phyloP scores from a whole-genome alignment of 2,797 vertebrate genomes.

The Liparis tanakae region DNA sequence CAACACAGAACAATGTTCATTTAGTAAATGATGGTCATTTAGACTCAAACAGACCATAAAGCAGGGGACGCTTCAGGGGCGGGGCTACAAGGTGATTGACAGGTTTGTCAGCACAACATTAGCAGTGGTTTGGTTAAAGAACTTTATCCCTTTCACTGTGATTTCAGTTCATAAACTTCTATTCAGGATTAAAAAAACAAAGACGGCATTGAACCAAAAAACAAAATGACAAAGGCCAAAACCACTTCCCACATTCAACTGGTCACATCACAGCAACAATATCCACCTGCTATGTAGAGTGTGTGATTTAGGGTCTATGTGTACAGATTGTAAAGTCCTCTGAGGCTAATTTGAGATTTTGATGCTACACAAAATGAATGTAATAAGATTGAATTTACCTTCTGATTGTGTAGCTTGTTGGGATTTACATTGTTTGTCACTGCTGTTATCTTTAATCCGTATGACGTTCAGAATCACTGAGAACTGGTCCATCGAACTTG shows the following conservation, averaged over 20 bases:
- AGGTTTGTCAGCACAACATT: too few species aligned
- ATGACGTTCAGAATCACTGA: not conserved
- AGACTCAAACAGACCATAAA: not conserved
- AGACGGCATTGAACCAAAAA: too few species aligned
- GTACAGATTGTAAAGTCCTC: too few species aligned
- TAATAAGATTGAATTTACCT: too few species aligned
- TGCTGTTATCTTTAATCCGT: not conserved
- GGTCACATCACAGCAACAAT: not conserved
- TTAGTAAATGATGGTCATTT: not conserved
- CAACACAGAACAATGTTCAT: not conserved
- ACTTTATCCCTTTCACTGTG: too few species aligned
- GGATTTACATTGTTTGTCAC: not conserved
- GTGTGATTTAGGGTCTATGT: not conserved
- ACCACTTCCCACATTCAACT: not conserved
- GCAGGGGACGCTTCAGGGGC: not conserved
- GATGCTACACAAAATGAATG: too few species aligned
- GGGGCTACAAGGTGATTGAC: not conserved
- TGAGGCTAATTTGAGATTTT: too few species aligned
- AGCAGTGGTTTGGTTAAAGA: too few species aligned
- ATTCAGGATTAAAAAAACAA: too few species aligned
- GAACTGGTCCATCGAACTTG: not conserved
- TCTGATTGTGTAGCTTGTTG: not conserved
- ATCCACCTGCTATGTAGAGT: too few species aligned
- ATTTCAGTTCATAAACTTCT: too few species aligned
- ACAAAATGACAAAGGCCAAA: too few species aligned